Conservation (phyloP, 92 coral and sea anemone species). For the Palythoa heliodiscus region DNA sequence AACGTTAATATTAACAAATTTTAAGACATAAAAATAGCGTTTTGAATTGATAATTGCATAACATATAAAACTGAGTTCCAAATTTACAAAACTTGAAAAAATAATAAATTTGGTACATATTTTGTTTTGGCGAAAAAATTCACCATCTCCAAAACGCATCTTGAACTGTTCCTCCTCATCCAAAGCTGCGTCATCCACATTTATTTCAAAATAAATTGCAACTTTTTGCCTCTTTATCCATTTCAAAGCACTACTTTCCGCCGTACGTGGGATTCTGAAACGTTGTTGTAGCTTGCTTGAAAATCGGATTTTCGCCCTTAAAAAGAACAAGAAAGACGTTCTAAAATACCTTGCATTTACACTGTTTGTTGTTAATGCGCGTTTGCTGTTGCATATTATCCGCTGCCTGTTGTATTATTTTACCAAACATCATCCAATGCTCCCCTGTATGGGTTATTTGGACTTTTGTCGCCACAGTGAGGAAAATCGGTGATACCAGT, state of each 20-base stretch:
- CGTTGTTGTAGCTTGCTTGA: constrained; percentile 98
- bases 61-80: not conserved
- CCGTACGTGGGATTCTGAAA: constrained; percentile 98
- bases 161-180: not conserved
- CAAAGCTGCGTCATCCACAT: not conserved
- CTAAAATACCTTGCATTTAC: not conserved
- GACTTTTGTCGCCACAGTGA: too few relatives aligned
- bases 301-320: constrained; percentile 96
- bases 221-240: not conserved
- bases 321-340: constrained; percentile 8
- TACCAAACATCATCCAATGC: too few relatives aligned
- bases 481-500: too few relatives aligned
- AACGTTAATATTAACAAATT: not conserved
- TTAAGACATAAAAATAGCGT: too few relatives aligned
- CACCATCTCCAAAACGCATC: not conserved
- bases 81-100: not conserved
- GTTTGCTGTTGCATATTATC: too few relatives aligned
- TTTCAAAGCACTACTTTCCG: constrained; percentile 66
- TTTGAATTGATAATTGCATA: too few relatives aligned
- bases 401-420: too few relatives aligned
- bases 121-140: not conserved
- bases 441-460: too few relatives aligned
- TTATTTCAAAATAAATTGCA: not conserved
- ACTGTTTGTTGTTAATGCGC: not conserved
- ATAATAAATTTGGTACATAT: not conserved